Percentiles rank a stretch among this genome's conserved stretches.
Conservation (phyloP, 2,113 vertebrate species). For the Platysteira castanea region DNA sequence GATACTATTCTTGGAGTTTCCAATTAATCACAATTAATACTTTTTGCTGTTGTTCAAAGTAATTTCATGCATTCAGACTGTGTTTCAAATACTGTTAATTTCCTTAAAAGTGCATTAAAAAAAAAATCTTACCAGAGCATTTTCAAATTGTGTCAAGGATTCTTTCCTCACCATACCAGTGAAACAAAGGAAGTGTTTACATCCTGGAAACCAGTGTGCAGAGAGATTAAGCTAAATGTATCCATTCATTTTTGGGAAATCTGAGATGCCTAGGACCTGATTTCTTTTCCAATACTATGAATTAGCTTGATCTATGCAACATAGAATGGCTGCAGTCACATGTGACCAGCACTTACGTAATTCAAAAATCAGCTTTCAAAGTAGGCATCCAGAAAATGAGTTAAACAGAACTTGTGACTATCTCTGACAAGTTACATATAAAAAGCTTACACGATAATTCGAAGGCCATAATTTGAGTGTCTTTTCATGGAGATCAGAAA, state of each 20-base stretch:
- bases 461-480: background rate
- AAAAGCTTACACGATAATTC: background rate
- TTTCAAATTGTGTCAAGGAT: background rate
- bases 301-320: background rate
- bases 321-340: background rate
- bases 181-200: background rate
- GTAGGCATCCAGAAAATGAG: background rate
- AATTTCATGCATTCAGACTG: background rate
- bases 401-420: background rate
- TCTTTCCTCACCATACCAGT: background rate
- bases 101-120: background rate
- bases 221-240: constrained; percentile 1
- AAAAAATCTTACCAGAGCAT: background rate
- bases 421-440: background rate
- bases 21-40: background rate
- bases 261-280: background rate
- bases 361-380: background rate
- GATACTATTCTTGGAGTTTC: background rate
- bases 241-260: background rate
- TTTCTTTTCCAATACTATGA: constrained; percentile 27
- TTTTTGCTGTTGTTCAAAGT: background rate
- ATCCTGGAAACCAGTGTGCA: background rate
- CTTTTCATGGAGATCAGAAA: background rate
- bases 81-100: background rate
- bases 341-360: background rate